Evolutionary conservation across 2,888 invertebrate species (phyloP).

Genomic region (Ernsta delagoae): DNA sequence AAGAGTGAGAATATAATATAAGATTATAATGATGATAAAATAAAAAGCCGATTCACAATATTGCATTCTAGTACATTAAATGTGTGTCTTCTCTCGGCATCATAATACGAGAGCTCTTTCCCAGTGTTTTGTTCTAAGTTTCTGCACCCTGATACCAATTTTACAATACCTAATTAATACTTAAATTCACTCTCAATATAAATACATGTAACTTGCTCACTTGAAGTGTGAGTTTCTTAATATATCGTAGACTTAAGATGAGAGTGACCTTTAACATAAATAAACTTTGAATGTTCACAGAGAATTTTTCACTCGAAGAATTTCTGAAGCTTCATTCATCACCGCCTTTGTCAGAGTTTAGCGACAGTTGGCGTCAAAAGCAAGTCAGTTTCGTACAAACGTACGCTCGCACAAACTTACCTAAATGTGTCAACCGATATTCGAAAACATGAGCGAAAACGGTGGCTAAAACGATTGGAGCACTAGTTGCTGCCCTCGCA

Average conservation of each 20-base stretch:
- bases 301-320: conserved; percentile 27
- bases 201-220: too few species aligned
- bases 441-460: neutral
- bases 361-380: conserved; percentile 22
- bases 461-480: neutral
- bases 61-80: too few species aligned
- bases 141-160: too few species aligned
- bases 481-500: too few species aligned
- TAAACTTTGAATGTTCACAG: conserved; percentile 3
- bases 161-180: too few species aligned
- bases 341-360: conserved; percentile 26
- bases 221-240: neutral
- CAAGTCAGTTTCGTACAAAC: conserved; percentile 18
- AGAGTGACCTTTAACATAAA: conserved; percentile 1
- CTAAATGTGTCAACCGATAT: conserved; percentile 14
- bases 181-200: too few species aligned
- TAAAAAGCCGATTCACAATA: too few species aligned
- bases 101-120: too few species aligned
- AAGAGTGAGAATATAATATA: too few species aligned
- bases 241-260: neutral
- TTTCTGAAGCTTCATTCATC: conserved; percentile 26
- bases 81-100: too few species aligned
- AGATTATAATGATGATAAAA: too few species aligned
- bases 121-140: too few species aligned
- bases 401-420: conserved; percentile 9